Conservation (phyloP, 2,888 invertebrate species). For the Drosophila flavopinicola region DNA sequence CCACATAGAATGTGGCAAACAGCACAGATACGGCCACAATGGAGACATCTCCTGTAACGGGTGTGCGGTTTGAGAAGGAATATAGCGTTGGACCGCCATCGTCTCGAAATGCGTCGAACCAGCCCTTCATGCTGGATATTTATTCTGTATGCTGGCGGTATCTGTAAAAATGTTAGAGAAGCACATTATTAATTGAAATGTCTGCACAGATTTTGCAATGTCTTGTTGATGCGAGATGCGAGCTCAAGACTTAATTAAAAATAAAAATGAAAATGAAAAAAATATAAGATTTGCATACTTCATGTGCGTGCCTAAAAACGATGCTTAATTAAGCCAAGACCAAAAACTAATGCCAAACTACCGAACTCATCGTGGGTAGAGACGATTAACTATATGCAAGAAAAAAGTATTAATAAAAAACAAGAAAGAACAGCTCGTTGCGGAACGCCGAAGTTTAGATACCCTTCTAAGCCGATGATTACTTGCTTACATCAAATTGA, state of each 20-base stretch:
- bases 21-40: conserved; percentile 93
- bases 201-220: conserved; percentile 39
- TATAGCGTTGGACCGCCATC: conserved; percentile 98
- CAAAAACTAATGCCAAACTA: conserved; percentile 12
- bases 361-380: conserved; percentile 39
- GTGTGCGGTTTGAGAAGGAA: conserved; percentile 96
- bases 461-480: too few species aligned
- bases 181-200: conserved; percentile 24
- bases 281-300: conserved; percentile 56
- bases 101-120: conserved; percentile 98
- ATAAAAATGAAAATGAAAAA: conserved; percentile 9
- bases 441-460: background rate
- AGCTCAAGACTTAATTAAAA: conserved; percentile 41
- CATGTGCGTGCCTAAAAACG: conserved; percentile 34
- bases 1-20: conserved; percentile 95
- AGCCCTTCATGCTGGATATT: conserved; percentile 91
- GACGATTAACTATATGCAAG: conserved; percentile 17
- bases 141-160: conserved; percentile 62
- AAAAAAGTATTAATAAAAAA: background rate
- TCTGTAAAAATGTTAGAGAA: conserved; percentile 54
- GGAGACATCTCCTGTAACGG: conserved; percentile 96
- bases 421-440: background rate
- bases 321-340: conserved; percentile 50
- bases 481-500: too few species aligned
- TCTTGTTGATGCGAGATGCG: conserved; percentile 4